Base-by-base conservation (phyloP, 2,797 vertebrate genomes). In the Acestrorhynchus altus region DNA sequence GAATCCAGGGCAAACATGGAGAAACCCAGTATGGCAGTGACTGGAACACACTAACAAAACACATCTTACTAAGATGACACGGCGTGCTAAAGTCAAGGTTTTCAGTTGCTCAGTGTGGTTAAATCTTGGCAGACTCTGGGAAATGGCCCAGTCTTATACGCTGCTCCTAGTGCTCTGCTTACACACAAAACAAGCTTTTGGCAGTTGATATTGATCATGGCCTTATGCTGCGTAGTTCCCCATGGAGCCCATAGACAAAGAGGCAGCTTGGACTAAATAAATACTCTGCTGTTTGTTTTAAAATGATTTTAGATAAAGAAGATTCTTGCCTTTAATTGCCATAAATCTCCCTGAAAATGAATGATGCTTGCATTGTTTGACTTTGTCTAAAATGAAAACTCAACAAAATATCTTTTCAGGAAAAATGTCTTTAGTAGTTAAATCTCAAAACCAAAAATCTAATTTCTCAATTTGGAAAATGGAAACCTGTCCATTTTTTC, bases 151-250 rank as follows among this genome's bases (percentile, higher is more conserved):
- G 61, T 74, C 78, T 86, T 78, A 71, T 79, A 85, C 61, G 54
- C 79, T 57, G 69, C 78, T 76, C 71, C 83, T 84, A 84, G 79
- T 71, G 47, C 1, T 15, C 65, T 26, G 78, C 81, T 86, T 74
- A 85, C 75, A 78, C 81, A 81, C 72, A 83, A 66, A 85, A 82
- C 85, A 31, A 5, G 52, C 79, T 81, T 79, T 77, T 82, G 81
- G 86, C 84, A 86, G 86, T 75, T 64, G 67, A 82, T 86, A 88
- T 91, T 87, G 90, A 90, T 90, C 86, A 85, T 71, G 69, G 60
- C 67, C 72, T 77, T 74, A 57, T 71, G 75, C 68, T 72, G 24
- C 78, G 70, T 73, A 69, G 44, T 70, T 76, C 66, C 60, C 79
- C 71, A 73, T 51, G 49, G n/a, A 72, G 52, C 70, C 47, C 24